Conservation (phyloP, 2,888 invertebrate species). For the Xanthia togata region DNA sequence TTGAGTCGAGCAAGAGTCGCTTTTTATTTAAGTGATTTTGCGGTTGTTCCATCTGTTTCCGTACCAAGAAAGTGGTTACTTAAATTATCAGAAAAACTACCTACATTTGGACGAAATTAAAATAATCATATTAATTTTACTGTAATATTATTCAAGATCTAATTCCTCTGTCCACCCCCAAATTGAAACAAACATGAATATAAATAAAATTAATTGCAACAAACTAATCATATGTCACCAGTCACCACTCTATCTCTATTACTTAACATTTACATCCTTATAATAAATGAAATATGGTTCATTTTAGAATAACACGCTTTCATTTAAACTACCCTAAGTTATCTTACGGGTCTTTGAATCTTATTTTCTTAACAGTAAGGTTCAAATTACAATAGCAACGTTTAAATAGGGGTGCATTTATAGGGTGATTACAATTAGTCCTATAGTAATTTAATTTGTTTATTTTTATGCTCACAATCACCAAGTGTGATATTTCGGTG, state of each 20-base stretch:
- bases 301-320: conserved; percentile 2
- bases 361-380: fast-evolving
- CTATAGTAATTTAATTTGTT: conserved; percentile 74
- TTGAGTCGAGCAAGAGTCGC: too few relatives aligned
- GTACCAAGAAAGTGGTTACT: neutral
- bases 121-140: neutral
- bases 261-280: neutral
- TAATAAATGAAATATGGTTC: fast-evolving
- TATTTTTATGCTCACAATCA: conserved; percentile 67
- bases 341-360: neutral
- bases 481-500: conserved; percentile 49
- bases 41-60: too few relatives aligned
- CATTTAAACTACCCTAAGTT: neutral
- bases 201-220: conserved; percentile 51
- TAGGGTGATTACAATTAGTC: conserved; percentile 42
- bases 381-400: conserved; percentile 13
- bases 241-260: neutral
- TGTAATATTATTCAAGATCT: conserved; percentile 15
- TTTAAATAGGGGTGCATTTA: conserved; percentile 3
- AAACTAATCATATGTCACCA: conserved; percentile 40
- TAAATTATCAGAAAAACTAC: neutral
- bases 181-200: conserved; percentile 45
- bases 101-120: neutral
- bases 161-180: conserved; percentile 30
- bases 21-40: too few relatives aligned